Percentiles rank a stretch among this genome's conserved stretches.
phyloP scores from a whole-genome alignment of 2,797 vertebrate species.

The Anisognathus igniventris region DNA sequence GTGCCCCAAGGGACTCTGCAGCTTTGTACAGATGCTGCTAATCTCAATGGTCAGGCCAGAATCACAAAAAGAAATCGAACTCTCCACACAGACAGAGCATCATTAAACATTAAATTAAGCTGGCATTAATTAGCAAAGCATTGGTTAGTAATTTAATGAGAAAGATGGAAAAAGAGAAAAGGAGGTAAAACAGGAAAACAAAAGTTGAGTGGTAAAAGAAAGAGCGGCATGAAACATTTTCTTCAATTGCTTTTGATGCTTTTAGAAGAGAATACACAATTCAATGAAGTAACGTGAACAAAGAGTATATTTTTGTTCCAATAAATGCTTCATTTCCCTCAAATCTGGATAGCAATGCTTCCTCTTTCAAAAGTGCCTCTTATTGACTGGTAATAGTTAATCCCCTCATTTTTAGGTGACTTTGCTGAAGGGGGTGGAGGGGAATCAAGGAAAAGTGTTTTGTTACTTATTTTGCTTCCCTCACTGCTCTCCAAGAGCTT shows the following conservation, averaged over 20 bases:
- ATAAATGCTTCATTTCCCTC: conserved; percentile 64
- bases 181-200: conserved; percentile 10
- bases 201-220: conserved; percentile 27
- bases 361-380: conserved; percentile 52
- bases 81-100: neutral
- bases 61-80: conserved; percentile 37
- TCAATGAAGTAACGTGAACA: conserved; percentile 44
- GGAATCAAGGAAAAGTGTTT: neutral
- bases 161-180: conserved; percentile 10
- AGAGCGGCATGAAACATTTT: conserved; percentile 18
- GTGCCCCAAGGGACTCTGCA: conserved; percentile 58
- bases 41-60: neutral
- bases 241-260: conserved; percentile 35
- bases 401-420: conserved; percentile 46
- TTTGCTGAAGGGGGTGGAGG: neutral
- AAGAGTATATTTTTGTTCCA: conserved; percentile 55
- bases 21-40: conserved; percentile 57
- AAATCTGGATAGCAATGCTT: conserved; percentile 56
- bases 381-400: conserved; percentile 32
- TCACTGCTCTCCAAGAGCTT: neutral
- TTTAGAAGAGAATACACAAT: conserved; percentile 52
- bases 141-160: conserved; percentile 19
- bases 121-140: conserved; percentile 44
- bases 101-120: conserved; percentile 38
- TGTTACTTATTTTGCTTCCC: neutral